phyloP scores from a whole-genome alignment of 2,888 invertebrate species.

The Helleia helle region DNA sequence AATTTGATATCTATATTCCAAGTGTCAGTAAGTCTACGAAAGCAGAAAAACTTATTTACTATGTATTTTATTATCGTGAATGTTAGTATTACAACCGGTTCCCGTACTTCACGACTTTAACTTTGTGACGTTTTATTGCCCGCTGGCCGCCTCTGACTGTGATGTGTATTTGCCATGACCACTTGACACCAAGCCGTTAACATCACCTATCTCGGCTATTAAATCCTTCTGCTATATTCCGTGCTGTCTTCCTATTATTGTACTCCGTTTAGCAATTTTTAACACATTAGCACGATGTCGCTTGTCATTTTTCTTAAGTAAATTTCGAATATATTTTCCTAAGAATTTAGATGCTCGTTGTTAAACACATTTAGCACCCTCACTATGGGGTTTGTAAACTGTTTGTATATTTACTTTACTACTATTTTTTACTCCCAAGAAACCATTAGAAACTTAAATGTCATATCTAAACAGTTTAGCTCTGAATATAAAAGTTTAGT shows the following conservation, averaged over 20 bases:
- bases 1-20: too few relatives aligned
- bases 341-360: too few relatives aligned
- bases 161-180: neutral
- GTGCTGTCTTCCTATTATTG: too few relatives aligned
- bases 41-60: neutral
- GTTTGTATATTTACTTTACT: neutral
- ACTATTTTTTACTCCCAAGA: neutral
- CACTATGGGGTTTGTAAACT: neutral
- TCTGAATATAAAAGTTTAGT: neutral
- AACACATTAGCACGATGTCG: neutral
- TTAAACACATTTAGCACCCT: neutral
- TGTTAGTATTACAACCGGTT: slow-evolving; percentile 27
- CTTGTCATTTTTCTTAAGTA: neutral
- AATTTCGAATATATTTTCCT: too few relatives aligned
- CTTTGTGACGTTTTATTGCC: neutral
- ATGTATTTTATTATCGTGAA: neutral
- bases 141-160: neutral
- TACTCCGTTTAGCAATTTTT: too few relatives aligned
- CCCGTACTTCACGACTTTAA: slow-evolving; percentile 25
- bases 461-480: neutral
- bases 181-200: slow-evolving; percentile 3
- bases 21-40: too few relatives aligned
- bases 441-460: neutral
- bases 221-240: neutral
- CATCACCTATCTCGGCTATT: neutral